phyloP scores from a whole-genome alignment of 2,797 vertebrate species.

The Zalophus californianus region DNA sequence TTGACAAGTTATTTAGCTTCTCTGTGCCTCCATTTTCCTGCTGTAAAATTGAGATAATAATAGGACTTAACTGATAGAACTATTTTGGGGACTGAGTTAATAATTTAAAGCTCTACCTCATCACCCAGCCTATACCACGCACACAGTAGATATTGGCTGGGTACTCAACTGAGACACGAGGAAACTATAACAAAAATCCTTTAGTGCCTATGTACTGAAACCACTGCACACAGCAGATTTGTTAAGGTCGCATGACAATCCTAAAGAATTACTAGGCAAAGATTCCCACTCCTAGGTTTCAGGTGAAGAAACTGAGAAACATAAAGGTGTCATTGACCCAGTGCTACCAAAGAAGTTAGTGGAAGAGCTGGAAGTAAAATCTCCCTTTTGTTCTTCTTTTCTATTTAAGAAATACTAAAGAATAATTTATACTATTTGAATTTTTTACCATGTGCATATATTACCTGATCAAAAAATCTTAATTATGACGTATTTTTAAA shows the following conservation, averaged over 20 bases:
- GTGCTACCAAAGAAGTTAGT: not conserved
- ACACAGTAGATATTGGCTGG: not conserved
- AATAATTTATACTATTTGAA: not conserved
- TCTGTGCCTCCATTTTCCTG: not conserved
- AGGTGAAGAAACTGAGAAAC: not conserved
- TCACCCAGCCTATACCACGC: not conserved
- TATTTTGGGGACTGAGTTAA: not conserved
- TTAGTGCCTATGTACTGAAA: not conserved
- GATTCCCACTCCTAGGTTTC: not conserved
- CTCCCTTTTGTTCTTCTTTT: not conserved
- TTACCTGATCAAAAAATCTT: not conserved
- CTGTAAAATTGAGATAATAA: not conserved
- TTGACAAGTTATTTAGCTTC: not conserved
- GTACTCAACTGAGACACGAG: not conserved
- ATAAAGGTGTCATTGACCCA: not conserved
- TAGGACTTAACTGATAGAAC: not conserved
- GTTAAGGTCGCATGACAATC: not conserved
- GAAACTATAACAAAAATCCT: not conserved
- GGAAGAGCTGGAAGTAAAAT: not conserved
- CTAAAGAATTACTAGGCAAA: not conserved
- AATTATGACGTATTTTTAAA: not conserved
- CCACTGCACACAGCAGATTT: not conserved
- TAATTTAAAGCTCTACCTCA: not conserved
- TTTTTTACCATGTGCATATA: not conserved
- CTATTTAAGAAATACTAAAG: conserved; percentile 22